Conservation (phyloP, 2,888 invertebrate species). For the Cheilosia scutellata region DNA sequence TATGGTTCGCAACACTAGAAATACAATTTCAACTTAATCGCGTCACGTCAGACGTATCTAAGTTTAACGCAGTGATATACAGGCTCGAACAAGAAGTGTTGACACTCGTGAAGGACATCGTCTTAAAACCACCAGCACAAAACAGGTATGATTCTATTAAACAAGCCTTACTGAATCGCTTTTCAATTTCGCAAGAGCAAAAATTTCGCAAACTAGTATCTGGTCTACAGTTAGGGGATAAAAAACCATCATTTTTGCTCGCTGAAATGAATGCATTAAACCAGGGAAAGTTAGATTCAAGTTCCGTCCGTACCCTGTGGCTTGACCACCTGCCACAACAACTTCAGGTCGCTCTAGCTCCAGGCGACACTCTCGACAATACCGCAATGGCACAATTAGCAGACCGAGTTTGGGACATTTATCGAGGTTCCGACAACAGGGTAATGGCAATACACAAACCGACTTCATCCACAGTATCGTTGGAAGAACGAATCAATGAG, state of each 20-base stretch:
- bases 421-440: slow-evolving; percentile 3
- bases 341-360: slow-evolving; percentile 12
- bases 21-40: no score
- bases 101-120: no score
- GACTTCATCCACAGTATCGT: background rate
- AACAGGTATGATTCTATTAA: no score
- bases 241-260: slow-evolving; percentile 18
- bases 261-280: slow-evolving; percentile 3
- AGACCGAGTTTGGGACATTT: slow-evolving; percentile 22
- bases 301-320: slow-evolving; percentile 23
- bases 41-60: no score
- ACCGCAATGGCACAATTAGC: slow-evolving; percentile 12
- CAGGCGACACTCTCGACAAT: slow-evolving; percentile 8
- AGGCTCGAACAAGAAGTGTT: no score
- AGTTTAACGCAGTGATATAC: no score
- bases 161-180: no score
- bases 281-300: slow-evolving; percentile 14
- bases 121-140: no score
- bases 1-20: no score
- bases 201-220: no score
- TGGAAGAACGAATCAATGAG: background rate
- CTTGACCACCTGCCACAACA: slow-evolving; percentile 26
- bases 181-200: no score
- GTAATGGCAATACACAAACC: slow-evolving; percentile 6
- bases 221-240: no score